These are phyloP conservation scores for Micromussa lordhowensis DNA, from an alignment of 92 coral and sea anemone species.

Conservation along the genomic window DNA sequence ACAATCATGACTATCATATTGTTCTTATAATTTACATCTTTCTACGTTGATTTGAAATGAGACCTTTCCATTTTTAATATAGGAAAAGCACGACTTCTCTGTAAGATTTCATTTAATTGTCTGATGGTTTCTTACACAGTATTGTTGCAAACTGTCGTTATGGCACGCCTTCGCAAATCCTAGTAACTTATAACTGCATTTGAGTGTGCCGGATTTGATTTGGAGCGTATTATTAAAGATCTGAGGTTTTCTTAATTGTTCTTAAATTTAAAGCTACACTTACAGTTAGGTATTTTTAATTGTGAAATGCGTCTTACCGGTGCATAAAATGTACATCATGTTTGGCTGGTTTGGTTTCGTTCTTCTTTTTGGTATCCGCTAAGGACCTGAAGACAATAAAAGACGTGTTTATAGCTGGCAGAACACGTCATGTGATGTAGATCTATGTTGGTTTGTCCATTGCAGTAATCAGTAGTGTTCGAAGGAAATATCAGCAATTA, in stretches of 20 bases:
- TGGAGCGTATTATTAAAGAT: too few species aligned
- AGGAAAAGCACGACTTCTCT: too few species aligned
- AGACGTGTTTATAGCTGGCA: neutral
- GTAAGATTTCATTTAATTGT: too few species aligned
- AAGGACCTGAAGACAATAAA: conserved; percentile 14
- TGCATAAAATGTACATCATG: conserved; percentile 20
- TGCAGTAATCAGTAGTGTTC: too few species aligned
- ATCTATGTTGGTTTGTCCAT: neutral
- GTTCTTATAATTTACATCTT: neutral
- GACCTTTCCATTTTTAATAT: too few species aligned
- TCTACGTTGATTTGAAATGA: too few species aligned
- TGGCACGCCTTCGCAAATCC: too few species aligned
- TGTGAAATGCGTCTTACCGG: neutral
- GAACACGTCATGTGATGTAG: neutral
- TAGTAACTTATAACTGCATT: too few species aligned
- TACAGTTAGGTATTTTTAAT: neutral
- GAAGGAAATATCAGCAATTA: too few species aligned
- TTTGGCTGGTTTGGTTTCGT: conserved; percentile 2
- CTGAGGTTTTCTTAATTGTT: neutral
- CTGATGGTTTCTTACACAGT: too few species aligned
- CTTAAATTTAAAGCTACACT: too few species aligned
- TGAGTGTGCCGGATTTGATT: neutral
- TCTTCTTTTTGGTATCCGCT: conserved; percentile 9
- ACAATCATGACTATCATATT: neutral
- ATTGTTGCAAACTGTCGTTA: too few species aligned